Evolutionary conservation across 2,113 vertebrate species (phyloP), one percentile per base, ranked within the genome.

Genomic region (Peromyscus polionotus): DNA sequence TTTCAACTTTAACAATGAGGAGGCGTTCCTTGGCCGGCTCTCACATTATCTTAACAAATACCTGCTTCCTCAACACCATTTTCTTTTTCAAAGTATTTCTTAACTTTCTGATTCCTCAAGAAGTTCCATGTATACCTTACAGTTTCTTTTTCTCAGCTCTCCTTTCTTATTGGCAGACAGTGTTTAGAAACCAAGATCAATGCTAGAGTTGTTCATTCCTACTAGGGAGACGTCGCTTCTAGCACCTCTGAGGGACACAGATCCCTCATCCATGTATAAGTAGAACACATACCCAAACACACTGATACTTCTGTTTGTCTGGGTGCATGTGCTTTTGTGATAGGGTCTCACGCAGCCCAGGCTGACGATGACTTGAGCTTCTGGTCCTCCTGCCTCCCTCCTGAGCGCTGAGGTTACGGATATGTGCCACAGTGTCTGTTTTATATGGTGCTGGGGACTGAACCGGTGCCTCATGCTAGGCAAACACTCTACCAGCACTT

Each of bases 181-280:
- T 86, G 11, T 89, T 96, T 90, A 93, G 81, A 94, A 96, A 70
- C 17, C 63, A 94, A 42, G n/a, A 93, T 90, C 94, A 67, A 39
- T 90, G 36, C 31, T 17, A 76, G 14, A 39, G 88, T 39, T 94
- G 45, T 72, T 65, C 67, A 77, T 39, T 93, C 63, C 33, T 59
- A 87, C 51, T 61, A 70, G 12, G 22, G 2, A 72, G 12, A 28
- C 76, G 92, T 4, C 65, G 45, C 11, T 86, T 88, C 54, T 65
- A 70, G 45, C 63, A 36, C 36, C 77, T 91, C 54, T 70, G 31
- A 89, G 20, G 9, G 63, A 68, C 36, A 68, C 84, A 88, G 73
- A 75, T 70, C 68, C 39, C 28, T 84, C 26, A 48, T 77, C 33
- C 14, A 6, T 42, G 48, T 67, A 59, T 67, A 39, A 91, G 36